Conservation (phyloP, 2,888 invertebrate species). For the Drosophila kambysellisi region DNA sequence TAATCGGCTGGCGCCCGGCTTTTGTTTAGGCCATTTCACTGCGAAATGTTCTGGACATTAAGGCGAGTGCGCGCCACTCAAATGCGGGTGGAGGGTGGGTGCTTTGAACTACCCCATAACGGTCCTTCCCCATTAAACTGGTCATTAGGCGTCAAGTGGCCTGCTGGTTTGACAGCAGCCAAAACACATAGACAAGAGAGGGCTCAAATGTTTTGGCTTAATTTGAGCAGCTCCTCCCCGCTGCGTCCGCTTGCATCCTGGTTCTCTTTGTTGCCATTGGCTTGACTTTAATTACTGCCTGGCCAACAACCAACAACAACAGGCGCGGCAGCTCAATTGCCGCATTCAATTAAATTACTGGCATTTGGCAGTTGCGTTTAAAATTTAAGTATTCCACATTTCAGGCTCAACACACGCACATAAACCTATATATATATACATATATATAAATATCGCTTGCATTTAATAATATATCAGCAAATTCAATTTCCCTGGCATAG, state of each 20-base stretch:
- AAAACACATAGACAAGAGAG: constrained; percentile 45
- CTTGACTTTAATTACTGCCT: constrained; percentile 70
- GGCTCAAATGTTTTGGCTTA: constrained; percentile 70
- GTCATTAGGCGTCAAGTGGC: constrained; percentile 79
- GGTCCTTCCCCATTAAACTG: constrained; percentile 63
- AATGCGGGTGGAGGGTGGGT: background rate
- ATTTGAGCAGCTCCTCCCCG: constrained; percentile 57
- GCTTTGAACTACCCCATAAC: constrained; percentile 4
- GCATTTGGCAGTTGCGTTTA: constrained; percentile 49
- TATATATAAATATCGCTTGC: background rate
- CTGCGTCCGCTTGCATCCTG: background rate
- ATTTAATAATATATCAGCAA: background rate
- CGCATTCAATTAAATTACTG: constrained; percentile 71
- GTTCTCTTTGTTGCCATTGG: constrained; percentile 14
- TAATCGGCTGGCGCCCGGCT: constrained; percentile 59
- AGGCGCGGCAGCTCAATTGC: constrained; percentile 43
- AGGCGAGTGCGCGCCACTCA: constrained; percentile 40
- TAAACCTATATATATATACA: background rate
- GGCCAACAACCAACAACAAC: constrained; percentile 40
- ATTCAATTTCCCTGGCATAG: constrained; percentile 8
- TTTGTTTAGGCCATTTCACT: constrained; percentile 70
- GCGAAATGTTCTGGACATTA: constrained; percentile 70
- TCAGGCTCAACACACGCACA: constrained; percentile 11
- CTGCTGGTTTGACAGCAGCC: constrained; percentile 55
- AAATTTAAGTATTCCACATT: constrained; percentile 38